These are phyloP conservation scores for Ceratotherium simum DNA, from an alignment of 2,113 vertebrate genomes.

Conservation along the genomic window DNA sequence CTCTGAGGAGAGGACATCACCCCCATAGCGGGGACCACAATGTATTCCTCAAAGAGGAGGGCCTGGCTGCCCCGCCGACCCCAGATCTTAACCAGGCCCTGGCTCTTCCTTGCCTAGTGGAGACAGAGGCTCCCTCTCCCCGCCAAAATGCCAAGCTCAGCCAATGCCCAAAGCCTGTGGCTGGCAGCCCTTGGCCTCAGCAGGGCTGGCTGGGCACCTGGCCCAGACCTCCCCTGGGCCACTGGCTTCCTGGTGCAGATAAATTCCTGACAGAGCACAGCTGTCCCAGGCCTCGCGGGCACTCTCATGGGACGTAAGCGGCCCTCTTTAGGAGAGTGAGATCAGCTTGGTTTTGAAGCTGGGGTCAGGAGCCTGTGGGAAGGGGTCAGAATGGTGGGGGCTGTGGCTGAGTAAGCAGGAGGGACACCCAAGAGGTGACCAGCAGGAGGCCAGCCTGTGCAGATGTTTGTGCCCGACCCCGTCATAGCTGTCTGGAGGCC, in stretches of 20 bases:
- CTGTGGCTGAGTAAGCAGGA: background rate
- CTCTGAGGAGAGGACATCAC: background rate
- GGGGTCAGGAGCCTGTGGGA: background rate
- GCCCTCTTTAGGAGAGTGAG: background rate
- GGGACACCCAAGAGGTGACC: background rate
- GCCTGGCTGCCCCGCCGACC: background rate
- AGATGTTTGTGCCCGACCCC: background rate
- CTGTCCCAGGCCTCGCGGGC: background rate
- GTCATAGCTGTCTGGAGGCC: background rate
- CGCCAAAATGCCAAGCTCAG: background rate
- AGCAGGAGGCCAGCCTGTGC: background rate
- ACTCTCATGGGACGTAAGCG: background rate
- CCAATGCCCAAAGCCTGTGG: background rate
- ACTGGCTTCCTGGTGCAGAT: background rate
- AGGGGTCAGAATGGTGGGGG: background rate
- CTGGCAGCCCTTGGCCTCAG: background rate
- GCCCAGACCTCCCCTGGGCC: background rate
- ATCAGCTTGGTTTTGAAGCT: background rate
- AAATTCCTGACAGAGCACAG: background rate
- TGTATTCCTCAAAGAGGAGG: background rate
- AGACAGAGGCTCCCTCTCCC: background rate
- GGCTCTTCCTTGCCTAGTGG: fast-evolving
- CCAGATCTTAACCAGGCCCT: background rate
- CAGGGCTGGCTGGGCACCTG: background rate
- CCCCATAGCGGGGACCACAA: background rate